Evolutionary conservation across 2,888 invertebrate genomes (phyloP).

Genomic region (Idaea aversata): DNA sequence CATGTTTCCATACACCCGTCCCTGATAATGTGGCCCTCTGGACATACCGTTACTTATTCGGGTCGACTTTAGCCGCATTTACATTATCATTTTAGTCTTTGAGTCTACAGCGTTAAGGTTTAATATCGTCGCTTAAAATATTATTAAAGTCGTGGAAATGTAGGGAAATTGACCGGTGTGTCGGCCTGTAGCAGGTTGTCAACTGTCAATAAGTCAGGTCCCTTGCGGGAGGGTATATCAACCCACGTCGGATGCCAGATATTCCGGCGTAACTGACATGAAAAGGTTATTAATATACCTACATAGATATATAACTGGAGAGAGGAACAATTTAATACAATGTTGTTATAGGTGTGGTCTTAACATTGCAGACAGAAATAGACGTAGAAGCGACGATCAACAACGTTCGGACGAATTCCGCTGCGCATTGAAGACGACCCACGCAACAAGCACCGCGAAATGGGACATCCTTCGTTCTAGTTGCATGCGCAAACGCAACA

Average conservation of each 20-base stretch:
- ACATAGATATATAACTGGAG: conserved; percentile 4
- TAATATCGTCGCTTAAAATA: conserved; percentile 8
- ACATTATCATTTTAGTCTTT: conserved; percentile 24
- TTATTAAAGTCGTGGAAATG: conserved; percentile 28
- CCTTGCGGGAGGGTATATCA: conserved; percentile 31
- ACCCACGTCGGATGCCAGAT: conserved; percentile 30
- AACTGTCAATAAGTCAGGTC: conserved; percentile 44
- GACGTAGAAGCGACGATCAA: not conserved
- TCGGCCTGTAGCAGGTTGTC: conserved; percentile 30
- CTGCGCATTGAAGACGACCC: conserved; percentile 35
- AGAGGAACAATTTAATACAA: not conserved
- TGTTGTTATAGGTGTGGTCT: conserved; percentile 7
- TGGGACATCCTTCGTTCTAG: conserved; percentile 56
- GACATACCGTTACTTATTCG: conserved; percentile 24
- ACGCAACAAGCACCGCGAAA: conserved; percentile 45
- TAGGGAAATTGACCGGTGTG: conserved; percentile 35
- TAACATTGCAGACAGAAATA: conserved; percentile 6
- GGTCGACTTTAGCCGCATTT: conserved; percentile 9
- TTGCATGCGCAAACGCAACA: conserved; percentile 31
- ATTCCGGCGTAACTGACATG: conserved; percentile 35
- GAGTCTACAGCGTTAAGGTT: conserved; percentile 18
- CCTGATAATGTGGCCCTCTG: conserved; percentile 27
- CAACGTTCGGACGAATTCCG: conserved; percentile 33
- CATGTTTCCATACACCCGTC: conserved; percentile 32
- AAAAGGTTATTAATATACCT: conserved; percentile 24